phyloP scores from a whole-genome alignment of 2,797 vertebrate genomes.

The Taeniopygia guttata region DNA sequence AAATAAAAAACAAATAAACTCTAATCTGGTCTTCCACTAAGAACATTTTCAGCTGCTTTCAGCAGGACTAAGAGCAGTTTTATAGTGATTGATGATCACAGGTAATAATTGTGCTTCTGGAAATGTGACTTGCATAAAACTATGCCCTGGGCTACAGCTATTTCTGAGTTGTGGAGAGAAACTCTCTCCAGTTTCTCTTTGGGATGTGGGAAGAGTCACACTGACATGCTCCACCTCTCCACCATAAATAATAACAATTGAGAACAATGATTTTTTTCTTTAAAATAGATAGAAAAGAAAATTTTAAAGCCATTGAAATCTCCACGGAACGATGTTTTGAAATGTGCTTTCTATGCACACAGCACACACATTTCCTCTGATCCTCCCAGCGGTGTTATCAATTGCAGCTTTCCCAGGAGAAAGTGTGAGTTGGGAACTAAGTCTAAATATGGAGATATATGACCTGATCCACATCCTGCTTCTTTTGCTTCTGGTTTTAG shows the following conservation, averaged over 20 bases:
- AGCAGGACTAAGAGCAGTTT: not conserved
- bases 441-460: not conserved
- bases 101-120: not conserved
- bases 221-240: not conserved
- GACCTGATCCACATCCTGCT: not conserved
- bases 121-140: not conserved
- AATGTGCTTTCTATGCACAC: not conserved
- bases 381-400: not conserved
- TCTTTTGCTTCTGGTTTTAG: not conserved
- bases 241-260: not conserved
- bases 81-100: not conserved
- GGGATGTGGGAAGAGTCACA: not conserved
- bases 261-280: not conserved
- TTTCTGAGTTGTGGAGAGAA: not conserved
- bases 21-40: not conserved
- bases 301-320: not conserved
- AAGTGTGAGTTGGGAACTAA: not conserved
- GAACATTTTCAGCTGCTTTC: not conserved
- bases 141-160: not conserved
- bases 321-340: rapidly evolving
- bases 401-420: not conserved
- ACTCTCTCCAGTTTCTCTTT: not conserved
- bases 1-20: not conserved
- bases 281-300: not conserved
- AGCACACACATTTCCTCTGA: not conserved